Base-by-base conservation (phyloP, 1,140 invertebrate species). In the Piezodorus guildinii region DNA sequence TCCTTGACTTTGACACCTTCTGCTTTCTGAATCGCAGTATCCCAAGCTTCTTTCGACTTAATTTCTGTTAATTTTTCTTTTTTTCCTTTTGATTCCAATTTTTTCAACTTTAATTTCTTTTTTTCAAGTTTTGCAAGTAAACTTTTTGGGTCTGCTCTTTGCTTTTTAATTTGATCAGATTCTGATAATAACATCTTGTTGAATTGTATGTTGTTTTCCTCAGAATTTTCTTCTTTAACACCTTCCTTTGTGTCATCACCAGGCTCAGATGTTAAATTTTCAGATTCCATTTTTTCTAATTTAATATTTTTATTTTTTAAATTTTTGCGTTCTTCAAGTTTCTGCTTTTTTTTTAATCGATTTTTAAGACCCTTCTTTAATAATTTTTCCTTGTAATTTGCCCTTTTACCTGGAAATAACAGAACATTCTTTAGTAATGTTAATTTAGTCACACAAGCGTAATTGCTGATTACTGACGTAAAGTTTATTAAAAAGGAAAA, bases 1-100 rank as follows among this genome's bases (percentile, higher is more conserved):
- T 67, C 66, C 59, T 67, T 67, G 12, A 67, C 43, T 65, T 67
- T 67, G 21, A 63, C 62, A 19, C 66, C 66, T 60, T 65, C 66
- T 8, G 66, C 66, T 65, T 65, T 65, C n/a, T 62, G 61, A 23
- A 67, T 59, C 2, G 66, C 66, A 49, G 34, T 59, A 14, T 65
- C 34, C 66, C 66, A 67, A 3, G 54, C 17, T 25, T 62, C 17
- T 46, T 65, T 65, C 2, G 23, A 39, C 54, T 65, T 67, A 4
- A 67, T 62, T 45, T 34, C 30, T 25, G 43, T 19, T 19, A 60
- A 46, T 49, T 65, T 67, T 6, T 65, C 66, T 54, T 44, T 39
- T n/a, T 56, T 27, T 1, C 66, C 66, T 30, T 30, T 62, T 6
- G 52, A 34, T 60, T 67, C 63, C 10, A 68, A 51, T 21, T 30